Base-by-base conservation (phyloP, 2,113 vertebrate species). In the Oryzias curvinotus region DNA sequence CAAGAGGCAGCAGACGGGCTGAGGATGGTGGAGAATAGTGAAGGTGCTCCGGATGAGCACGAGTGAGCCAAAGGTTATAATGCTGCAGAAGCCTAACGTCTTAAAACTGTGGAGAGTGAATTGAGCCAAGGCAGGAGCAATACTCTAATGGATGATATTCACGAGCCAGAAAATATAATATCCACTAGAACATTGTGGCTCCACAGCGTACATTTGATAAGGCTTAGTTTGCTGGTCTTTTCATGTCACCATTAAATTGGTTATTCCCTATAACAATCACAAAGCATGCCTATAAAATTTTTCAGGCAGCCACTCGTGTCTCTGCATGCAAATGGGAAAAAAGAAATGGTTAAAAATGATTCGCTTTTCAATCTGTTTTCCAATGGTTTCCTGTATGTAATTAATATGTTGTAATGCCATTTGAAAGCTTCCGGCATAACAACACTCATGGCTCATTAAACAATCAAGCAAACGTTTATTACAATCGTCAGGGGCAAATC, bases 61-160 rank as follows among this genome's bases (percentile, higher is more conserved):
- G 43, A 54, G 25, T 6, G 56, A 75, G 60, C 26, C 54, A 81
- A 83, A 84, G 77, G 84, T 83, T 75, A 81, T 84, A 80, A 63
- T 44, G 56, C 57, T 45, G 28, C 18, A 23, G 74, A 57, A 25
- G 66, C 59, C 71, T 74, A 75, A 80, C 53, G 58, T 84, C 62
- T 75, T 73, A 50, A 42, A 70, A 60, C 36, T 44, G 44, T n/a
- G 14, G 23, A 52, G 48, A 21, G 55, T 41, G 23, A 26, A 70
- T 46, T 14, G 26, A 60, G 73, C 71, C 75, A 69, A 69, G 46
- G 42, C 42, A 43, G 26, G 7, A 26, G 54, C 36, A 82, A 73
- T 77, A 65, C 77, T 71, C 50, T 71, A 80, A 85, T 80, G 68
- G 74, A 71, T 28, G 7, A 14, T 66, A 66, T 50, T 69, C 70